Base-by-base conservation (phyloP, 2,888 invertebrate genomes). In the Octonoba sinensis region DNA sequence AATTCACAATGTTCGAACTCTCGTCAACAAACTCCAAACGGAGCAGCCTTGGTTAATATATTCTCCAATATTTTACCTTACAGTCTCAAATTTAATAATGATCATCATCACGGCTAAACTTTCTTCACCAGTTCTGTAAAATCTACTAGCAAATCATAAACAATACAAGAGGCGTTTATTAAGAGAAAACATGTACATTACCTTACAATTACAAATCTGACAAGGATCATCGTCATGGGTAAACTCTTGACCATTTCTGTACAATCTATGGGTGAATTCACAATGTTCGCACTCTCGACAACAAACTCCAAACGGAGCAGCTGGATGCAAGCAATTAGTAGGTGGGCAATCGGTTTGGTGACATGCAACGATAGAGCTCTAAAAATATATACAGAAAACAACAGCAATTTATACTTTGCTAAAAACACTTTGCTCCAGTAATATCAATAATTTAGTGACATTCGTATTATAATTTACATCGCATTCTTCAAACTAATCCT, bases 1-100 rank as follows among this genome's bases (percentile, higher is more conserved):
- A 84, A 84, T 51, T 84, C 73, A 22, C 84, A 84, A 11, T 84
- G 81, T 11, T 82, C 69, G 49, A 82, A 84, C 13, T 70, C 66
- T 1, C 81, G 77, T 46, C 84, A 84, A 27, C 84, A 84, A 0
- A 71, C 74, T n/a, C 84, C 81, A 24, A 76, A 82, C 6, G 84
- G 84, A 8, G 82, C 84, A 3, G 82, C 82, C n/a, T n/a, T n/a
- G n/a, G n/a, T n/a, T n/a, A n/a, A n/a, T n/a, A n/a, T n/a, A n/a
- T n/a, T n/a, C n/a, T n/a, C n/a, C n/a, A n/a, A n/a, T n/a, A n/a
- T n/a, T n/a, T n/a, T n/a, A n/a, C n/a, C n/a, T n/a, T n/a, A n/a
- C n/a, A n/a, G n/a, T n/a, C n/a, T n/a, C n/a, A n/a, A n/a, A n/a
- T n/a, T n/a, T n/a, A n/a, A n/a, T n/a, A n/a, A n/a, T n/a, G n/a